Conservation (phyloP, 2,797 vertebrate genomes). For the Arctocebus calabarensis region DNA sequence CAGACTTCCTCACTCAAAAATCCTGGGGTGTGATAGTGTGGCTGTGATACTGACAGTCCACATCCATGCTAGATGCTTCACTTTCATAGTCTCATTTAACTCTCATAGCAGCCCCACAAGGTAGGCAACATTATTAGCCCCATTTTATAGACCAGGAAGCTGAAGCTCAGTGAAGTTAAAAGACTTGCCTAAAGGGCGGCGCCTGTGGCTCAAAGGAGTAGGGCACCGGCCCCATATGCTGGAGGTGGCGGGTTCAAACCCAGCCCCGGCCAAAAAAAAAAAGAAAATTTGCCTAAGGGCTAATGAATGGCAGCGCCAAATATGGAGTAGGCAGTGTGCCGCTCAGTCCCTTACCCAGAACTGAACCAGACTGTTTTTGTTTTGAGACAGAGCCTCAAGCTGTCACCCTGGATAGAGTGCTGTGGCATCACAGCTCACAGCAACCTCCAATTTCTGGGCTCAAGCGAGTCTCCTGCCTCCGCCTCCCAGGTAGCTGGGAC, state of each 20-base stretch:
- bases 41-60: not conserved
- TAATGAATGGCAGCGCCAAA: not conserved
- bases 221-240: too few relatives aligned
- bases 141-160: not conserved
- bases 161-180: constrained; percentile 8
- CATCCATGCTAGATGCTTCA: not conserved
- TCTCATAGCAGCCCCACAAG: not conserved
- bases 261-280: too few relatives aligned
- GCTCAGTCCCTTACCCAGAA: constrained; percentile 16
- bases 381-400: too few relatives aligned
- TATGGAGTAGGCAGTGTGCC: not conserved
- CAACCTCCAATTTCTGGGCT: too few relatives aligned
- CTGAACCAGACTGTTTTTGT: not conserved
- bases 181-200: not conserved
- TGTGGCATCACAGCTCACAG: too few relatives aligned
- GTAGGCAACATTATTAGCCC: not conserved
- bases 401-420: too few relatives aligned
- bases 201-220: too few relatives aligned
- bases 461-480: too few relatives aligned
- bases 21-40: not conserved
- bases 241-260: too few relatives aligned
- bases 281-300: not conserved
- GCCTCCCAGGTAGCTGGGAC: too few relatives aligned
- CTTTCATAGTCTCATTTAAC: not conserved
- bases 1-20: not conserved